These are phyloP conservation scores for Leguminivora glycinivorella DNA, from an alignment of 1,140 invertebrate genomes.

Conservation along the genomic window DNA sequence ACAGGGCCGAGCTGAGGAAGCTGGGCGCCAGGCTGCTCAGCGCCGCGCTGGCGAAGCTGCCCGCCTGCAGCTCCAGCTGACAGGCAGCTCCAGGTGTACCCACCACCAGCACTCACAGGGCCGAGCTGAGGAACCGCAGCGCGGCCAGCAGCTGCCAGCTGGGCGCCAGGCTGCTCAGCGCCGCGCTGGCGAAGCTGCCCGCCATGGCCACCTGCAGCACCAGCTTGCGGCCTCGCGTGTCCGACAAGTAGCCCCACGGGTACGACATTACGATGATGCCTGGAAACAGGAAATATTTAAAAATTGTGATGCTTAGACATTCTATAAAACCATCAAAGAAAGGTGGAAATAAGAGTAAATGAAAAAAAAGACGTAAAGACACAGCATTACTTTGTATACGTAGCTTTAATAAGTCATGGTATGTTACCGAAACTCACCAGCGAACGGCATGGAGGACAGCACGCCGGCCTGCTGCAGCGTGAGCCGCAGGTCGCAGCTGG, in stretches of 20 bases:
- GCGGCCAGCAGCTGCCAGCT: slow-evolving; percentile 59
- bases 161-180: slow-evolving; percentile 59
- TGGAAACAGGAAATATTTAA: slow-evolving; percentile 30
- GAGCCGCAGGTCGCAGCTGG: slow-evolving; percentile 62
- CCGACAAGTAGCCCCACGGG: slow-evolving; percentile 79
- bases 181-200: slow-evolving; percentile 54
- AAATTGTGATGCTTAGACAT: background rate
- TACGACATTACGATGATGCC: slow-evolving; percentile 73
- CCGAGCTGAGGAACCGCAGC: slow-evolving; percentile 54
- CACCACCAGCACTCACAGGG: slow-evolving; percentile 48
- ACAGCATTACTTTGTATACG: no score
- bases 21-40: slow-evolving; percentile 61
- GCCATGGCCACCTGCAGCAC: slow-evolving; percentile 71
- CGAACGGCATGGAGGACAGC: slow-evolving; percentile 64
- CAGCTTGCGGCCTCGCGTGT: slow-evolving; percentile 71
- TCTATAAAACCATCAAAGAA: no score
- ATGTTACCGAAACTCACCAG: slow-evolving; percentile 41
- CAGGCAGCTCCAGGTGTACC: slow-evolving; percentile 78
- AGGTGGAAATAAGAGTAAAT: no score
- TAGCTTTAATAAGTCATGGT: no score
- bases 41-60: slow-evolving; percentile 53
- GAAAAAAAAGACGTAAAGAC: no score
- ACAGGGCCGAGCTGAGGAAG: slow-evolving; percentile 61
- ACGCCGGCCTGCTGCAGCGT: slow-evolving; percentile 55
- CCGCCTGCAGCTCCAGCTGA: slow-evolving; percentile 69